A percentile compares a stretch with the other conserved stretches of the same genome.
phyloP scores from a whole-genome alignment of 2,888 invertebrate genomes.

The Sarcophaga rosellei region DNA sequence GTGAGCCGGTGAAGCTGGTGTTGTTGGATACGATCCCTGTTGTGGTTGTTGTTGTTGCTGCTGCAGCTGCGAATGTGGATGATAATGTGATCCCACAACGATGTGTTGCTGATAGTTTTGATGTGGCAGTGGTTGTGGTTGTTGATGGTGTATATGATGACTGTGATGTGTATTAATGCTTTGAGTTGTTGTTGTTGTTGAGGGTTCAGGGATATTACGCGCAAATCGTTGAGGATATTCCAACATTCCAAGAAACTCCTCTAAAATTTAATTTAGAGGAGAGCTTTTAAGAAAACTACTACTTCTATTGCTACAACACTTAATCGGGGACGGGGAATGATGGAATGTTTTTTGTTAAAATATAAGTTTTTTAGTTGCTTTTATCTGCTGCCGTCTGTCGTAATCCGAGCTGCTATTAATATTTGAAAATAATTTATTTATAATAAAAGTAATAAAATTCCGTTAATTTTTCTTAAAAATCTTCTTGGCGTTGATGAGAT shows the following conservation, averaged over 20 bases:
- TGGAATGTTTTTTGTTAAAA: conserved; percentile 43
- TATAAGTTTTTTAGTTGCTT: conserved; percentile 16
- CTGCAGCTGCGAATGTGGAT: conserved; percentile 72
- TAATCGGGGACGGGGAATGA: conserved; percentile 15
- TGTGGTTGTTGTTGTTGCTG: conserved; percentile 54
- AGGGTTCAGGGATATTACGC: conserved; percentile 86
- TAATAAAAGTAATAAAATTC: background rate
- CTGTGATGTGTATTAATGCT: conserved; percentile 71
- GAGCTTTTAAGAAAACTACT: conserved; percentile 35
- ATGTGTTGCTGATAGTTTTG: conserved; percentile 72
- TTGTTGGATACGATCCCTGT: conserved; percentile 68
- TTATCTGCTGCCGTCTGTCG: background rate
- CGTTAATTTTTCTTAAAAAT: background rate
- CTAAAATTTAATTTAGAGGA: conserved; percentile 69
- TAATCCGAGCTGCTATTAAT: background rate
- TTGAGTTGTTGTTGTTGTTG: conserved; percentile 75
- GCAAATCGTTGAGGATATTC: conserved; percentile 84
- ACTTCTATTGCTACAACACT: background rate
- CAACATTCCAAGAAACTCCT: conserved; percentile 80
- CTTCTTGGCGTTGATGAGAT: conserved; percentile 36
- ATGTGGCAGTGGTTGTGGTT: conserved; percentile 72
- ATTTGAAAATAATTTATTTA: background rate
- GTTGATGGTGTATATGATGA: conserved; percentile 76
- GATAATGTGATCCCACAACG: conserved; percentile 78
- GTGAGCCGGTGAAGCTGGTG: conserved; percentile 77